These are phyloP conservation scores for Pantherophis guttatus DNA, from an alignment of 2,113 vertebrate genomes.

Conservation along the genomic window DNA sequence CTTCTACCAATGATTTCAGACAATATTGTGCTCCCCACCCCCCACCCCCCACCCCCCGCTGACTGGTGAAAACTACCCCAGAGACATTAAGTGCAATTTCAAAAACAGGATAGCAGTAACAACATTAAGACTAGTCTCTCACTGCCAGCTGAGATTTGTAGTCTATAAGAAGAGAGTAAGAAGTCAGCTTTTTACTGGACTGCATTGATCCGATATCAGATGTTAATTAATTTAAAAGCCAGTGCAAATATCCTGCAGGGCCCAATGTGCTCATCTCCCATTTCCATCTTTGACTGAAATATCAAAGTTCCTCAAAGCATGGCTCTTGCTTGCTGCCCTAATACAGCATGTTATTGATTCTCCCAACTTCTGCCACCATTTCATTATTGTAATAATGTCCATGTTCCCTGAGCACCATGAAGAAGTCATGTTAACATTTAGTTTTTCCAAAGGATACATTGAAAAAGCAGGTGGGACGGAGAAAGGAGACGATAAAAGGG, in stretches of 20 bases:
- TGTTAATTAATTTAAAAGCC: constrained; percentile 2
- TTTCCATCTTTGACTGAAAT: constrained; percentile 29
- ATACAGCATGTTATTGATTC: constrained; percentile 36
- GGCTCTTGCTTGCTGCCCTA: neutral
- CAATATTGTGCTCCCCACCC: constrained; percentile 65
- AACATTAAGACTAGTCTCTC: constrained; percentile 32
- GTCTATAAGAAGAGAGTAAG: neutral
- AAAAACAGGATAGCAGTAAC: constrained; percentile 43
- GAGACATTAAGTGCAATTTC: constrained; percentile 44
- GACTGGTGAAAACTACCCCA: constrained; percentile 40
- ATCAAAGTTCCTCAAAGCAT: constrained; percentile 47
- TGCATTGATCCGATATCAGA: constrained; percentile 16
- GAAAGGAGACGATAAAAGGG: neutral
- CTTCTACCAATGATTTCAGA: constrained; percentile 77
- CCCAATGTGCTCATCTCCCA: neutral
- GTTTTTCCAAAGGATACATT: neutral
- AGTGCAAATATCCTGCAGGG: constrained; percentile 29
- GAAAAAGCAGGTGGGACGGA: neutral
- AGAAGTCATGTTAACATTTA: constrained; percentile 44
- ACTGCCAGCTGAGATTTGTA: constrained; percentile 5
- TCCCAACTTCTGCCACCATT: neutral
- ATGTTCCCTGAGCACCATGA: neutral
- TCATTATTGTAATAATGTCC: constrained; percentile 21
- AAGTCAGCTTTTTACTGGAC: neutral
- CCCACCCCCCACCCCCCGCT: constrained; percentile 36